A percentile compares a stretch with the other conserved stretches of the same genome.
Evolutionary conservation across 2,888 invertebrate genomes (phyloP).

Genomic region (Operophtera brumata): DNA sequence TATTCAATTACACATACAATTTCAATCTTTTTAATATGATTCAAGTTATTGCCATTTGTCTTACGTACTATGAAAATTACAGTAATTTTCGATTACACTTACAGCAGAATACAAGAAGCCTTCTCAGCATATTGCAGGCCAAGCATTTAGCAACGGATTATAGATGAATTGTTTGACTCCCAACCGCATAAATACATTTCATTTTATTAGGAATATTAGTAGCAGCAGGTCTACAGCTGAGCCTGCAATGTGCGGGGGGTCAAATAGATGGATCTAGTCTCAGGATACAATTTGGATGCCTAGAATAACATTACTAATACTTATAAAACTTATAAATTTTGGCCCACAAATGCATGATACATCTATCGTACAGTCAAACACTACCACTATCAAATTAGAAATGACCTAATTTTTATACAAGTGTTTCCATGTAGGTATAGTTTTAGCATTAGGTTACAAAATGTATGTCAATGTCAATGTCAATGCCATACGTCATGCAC

Average conservation of each 20-base stretch:
- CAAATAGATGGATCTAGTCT: not conserved
- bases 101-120: not conserved
- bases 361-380: no score
- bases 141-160: not conserved
- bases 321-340: no score
- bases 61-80: not conserved
- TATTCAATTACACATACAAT: constrained; percentile 4
- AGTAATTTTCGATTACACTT: not conserved
- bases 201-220: not conserved
- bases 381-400: no score
- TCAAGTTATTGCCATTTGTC: not conserved
- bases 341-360: no score
- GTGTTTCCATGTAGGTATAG: no score
- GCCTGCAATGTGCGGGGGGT: constrained; percentile 23
- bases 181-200: not conserved
- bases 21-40: not conserved
- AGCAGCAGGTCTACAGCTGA: constrained; percentile 5
- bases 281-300: no score
- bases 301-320: no score
- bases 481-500: not conserved
- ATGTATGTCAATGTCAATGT: not conserved
- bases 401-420: no score
- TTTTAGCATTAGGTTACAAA: no score
- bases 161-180: not conserved
- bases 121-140: not conserved